A percentile compares a stretch with the other conserved stretches of the same genome.
Evolutionary conservation across 2,113 vertebrate species (phyloP).

Genomic region (Delphinus delphis): DNA sequence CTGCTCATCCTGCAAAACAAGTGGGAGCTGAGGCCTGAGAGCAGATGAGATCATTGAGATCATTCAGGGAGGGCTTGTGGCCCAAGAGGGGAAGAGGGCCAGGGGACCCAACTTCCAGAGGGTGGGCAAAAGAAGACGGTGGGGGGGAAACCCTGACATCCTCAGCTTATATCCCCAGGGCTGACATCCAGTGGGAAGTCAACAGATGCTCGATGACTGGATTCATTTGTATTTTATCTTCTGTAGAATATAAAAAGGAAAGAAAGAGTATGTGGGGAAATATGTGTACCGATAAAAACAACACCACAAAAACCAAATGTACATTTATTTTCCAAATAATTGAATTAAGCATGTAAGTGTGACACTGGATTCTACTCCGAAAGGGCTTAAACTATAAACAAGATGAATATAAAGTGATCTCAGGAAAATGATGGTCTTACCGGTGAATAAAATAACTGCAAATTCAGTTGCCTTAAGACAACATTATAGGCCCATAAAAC

Average conservation of each 20-base stretch:
- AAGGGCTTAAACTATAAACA: not conserved
- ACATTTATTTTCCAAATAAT: not conserved
- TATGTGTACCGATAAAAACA: not conserved
- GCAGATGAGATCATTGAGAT: not conserved
- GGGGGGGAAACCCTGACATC: accelerated
- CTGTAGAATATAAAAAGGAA: not conserved
- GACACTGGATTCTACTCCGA: not conserved
- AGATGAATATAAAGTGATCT: not conserved
- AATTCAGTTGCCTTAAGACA: not conserved
- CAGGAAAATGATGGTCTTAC: not conserved
- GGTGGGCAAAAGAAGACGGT: not conserved
- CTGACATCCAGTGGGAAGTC: not conserved
- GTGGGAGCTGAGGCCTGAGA: not conserved
- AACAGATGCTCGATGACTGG: not conserved
- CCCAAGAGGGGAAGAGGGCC: not conserved
- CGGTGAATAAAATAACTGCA: not conserved
- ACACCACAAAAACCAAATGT: not conserved
- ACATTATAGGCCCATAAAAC: not conserved
- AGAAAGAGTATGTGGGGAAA: not conserved
- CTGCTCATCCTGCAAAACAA: not conserved
- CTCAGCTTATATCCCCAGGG: not conserved
- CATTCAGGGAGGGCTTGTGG: not conserved
- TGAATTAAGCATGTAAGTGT: not conserved
- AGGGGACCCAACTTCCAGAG: not conserved
- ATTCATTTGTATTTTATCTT: not conserved